A percentile compares a stretch with the other conserved stretches of the same genome.
Evolutionary conservation across 2,888 invertebrate species (phyloP).

Genomic region (Lissocephala sabroskyi): DNA sequence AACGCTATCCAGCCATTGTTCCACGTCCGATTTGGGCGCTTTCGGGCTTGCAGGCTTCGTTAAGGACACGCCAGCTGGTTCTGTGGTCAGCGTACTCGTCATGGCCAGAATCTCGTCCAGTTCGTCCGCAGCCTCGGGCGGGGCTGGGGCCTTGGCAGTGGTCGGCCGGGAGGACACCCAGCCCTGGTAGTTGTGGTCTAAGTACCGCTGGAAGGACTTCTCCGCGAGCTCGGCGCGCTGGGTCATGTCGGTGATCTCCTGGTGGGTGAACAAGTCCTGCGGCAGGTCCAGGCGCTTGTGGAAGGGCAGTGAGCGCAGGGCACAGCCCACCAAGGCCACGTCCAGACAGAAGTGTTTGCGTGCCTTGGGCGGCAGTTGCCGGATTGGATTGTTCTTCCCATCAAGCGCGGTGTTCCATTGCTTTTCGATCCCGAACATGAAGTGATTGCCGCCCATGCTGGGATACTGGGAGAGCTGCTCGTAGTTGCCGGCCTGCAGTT

Average conservation of each 20-base stretch:
- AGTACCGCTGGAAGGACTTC: slow-evolving; percentile 53
- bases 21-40: slow-evolving; percentile 60
- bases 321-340: slow-evolving; percentile 68
- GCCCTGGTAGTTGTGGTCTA: slow-evolving; percentile 42
- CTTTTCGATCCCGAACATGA: slow-evolving; percentile 72
- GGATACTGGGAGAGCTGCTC: slow-evolving; percentile 69
- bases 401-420: slow-evolving; percentile 68
- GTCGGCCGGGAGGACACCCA: slow-evolving; percentile 9
- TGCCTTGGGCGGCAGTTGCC: slow-evolving; percentile 49
- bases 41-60: slow-evolving; percentile 19
- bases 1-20: slow-evolving; percentile 71
- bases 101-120: slow-evolving; percentile 66
- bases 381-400: slow-evolving; percentile 49
- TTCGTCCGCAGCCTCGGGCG: slow-evolving; percentile 41
- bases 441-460: slow-evolving; percentile 68
- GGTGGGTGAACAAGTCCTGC: slow-evolving; percentile 69
- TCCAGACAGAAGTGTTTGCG: slow-evolving; percentile 72
- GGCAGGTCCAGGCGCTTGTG: slow-evolving; percentile 72
- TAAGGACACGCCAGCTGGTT: slow-evolving; percentile 7
- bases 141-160: neutral
- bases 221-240: slow-evolving; percentile 64
- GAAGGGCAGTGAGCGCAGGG: slow-evolving; percentile 73
- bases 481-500: slow-evolving; percentile 70
- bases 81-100: slow-evolving; percentile 29
- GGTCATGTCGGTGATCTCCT: slow-evolving; percentile 62